phyloP scores from a whole-genome alignment of 2,888 invertebrate genomes.

The Malthinus seriepunctatus region DNA sequence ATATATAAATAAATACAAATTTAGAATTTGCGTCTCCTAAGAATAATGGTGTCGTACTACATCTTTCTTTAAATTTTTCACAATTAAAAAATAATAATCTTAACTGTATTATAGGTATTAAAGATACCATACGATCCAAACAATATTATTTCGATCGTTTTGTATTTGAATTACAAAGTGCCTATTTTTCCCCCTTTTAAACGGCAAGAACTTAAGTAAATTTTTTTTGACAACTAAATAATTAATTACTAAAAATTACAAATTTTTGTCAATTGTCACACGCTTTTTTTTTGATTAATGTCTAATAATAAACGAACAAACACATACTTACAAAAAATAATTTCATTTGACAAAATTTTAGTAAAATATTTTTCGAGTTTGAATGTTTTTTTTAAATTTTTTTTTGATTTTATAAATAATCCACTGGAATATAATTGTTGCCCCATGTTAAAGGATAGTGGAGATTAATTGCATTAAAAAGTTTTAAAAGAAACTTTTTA shows the following conservation, averaged over 20 bases:
- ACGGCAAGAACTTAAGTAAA: neutral
- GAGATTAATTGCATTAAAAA: constrained; percentile 26
- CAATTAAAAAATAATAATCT: constrained; percentile 2
- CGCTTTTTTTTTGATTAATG: no score
- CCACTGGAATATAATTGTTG: constrained; percentile 39
- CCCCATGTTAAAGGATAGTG: constrained; percentile 38
- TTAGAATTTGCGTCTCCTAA: constrained; percentile 43
- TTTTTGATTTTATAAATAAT: constrained; percentile 21
- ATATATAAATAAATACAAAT: constrained; percentile 43
- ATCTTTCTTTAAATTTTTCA: constrained; percentile 10
- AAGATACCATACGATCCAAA: no score
- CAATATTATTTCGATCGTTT: neutral
- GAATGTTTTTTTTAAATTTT: constrained; percentile 15
- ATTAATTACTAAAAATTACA: no score
- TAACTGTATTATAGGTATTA: neutral
- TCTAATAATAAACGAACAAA: no score
- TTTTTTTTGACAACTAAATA: no score
- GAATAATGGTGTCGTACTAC: constrained; percentile 48
- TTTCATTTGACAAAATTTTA: constrained; percentile 24
- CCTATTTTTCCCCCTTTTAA: neutral
- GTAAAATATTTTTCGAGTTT: constrained; percentile 28
- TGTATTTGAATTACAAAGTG: neutral
- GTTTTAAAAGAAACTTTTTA: constrained; percentile 17
- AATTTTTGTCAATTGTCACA: no score
- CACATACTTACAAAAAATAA: constrained; percentile 16